phyloP scores from a whole-genome alignment of 2,888 invertebrate species.

The Diarsia dahlii region DNA sequence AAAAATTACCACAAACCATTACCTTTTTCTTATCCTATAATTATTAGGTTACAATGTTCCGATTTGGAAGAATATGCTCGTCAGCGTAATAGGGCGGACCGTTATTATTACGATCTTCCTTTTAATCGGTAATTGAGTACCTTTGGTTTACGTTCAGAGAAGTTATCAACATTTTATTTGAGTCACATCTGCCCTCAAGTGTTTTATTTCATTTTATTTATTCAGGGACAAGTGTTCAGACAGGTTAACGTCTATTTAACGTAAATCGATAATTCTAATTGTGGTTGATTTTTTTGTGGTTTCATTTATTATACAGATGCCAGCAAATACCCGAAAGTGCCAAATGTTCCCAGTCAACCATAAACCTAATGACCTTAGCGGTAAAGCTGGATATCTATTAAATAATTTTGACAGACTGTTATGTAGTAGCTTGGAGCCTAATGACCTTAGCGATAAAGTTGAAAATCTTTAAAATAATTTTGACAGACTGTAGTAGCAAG shows the following conservation, averaged over 20 bases:
- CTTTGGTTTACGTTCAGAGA: not conserved
- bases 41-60: not conserved
- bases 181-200: slow-evolving; percentile 18
- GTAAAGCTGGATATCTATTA: no score
- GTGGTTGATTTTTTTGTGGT: no score
- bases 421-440: no score
- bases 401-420: no score
- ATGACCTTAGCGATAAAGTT: no score
- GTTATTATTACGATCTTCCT: not conserved
- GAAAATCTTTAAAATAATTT: no score
- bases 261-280: no score
- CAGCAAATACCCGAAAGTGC: no score
- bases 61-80: not conserved
- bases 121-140: not conserved
- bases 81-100: no score
- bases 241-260: slow-evolving; percentile 7
- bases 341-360: no score
- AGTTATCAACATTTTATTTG: slow-evolving; percentile 27
- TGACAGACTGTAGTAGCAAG: no score
- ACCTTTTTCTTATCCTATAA: not conserved
- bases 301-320: not conserved
- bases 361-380: no score
- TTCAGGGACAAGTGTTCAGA: not conserved
- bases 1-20: not conserved
- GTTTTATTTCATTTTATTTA: not conserved